Conservation (phyloP, 2,888 invertebrate genomes). For the Candidula unifasciata region DNA sequence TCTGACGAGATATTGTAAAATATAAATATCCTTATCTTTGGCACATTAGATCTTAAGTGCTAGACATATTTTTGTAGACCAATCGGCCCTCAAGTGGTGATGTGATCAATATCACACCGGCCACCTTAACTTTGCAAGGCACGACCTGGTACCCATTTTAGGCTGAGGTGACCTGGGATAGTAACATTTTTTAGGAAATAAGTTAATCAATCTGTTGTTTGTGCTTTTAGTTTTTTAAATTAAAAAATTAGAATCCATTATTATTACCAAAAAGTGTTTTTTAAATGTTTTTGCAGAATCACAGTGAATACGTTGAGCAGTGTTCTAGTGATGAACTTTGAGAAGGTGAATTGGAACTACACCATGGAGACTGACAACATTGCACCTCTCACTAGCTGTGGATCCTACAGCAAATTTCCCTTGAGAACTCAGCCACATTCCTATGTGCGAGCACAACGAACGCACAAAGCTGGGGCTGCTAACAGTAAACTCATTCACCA, state of each 20-base stretch:
- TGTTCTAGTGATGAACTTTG: constrained; percentile 76
- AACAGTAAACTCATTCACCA: constrained; percentile 71
- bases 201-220: no score
- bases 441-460: constrained; percentile 76
- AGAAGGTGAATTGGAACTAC: constrained; percentile 76
- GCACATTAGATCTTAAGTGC: no score
- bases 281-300: constrained; percentile 66
- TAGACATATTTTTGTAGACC: no score
- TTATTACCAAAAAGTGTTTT: not conserved
- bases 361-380: constrained; percentile 74
- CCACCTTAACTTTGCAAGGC: no score
- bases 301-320: constrained; percentile 75
- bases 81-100: no score
- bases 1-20: no score
- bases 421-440: constrained; percentile 73
- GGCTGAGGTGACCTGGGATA: no score
- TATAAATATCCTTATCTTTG: no score
- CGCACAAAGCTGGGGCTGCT: constrained; percentile 74
- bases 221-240: not conserved
- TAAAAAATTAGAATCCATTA: not conserved
- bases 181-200: no score
- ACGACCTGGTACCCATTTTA: no score
- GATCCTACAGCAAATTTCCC: constrained; percentile 74
- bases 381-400: constrained; percentile 74
- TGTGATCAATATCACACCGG: no score